Evolutionary conservation across 2,797 vertebrate genomes (phyloP).

Genomic region (Lophius americanus): DNA sequence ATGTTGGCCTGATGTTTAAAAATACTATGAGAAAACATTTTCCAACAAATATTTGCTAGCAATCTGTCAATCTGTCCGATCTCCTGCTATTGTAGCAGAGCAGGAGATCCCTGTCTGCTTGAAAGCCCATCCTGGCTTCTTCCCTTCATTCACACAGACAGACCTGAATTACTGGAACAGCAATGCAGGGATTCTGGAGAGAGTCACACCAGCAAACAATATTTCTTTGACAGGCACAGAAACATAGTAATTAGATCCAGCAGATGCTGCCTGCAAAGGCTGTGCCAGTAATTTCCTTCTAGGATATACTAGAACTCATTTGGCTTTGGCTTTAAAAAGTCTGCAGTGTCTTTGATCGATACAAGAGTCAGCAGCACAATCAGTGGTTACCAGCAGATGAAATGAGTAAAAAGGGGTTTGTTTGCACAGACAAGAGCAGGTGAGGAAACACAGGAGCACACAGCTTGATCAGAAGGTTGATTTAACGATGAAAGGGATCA

Average conservation of each 20-base stretch:
- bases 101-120: slow-evolving; percentile 12
- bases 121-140: slow-evolving; percentile 20
- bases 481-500: slow-evolving; percentile 40
- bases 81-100: neutral
- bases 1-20: neutral
- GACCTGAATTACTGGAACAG: slow-evolving; percentile 52
- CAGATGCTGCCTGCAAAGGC: slow-evolving; percentile 68
- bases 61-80: slow-evolving; percentile 6
- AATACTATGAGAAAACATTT: neutral
- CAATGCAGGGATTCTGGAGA: slow-evolving; percentile 68
- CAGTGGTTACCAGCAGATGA: slow-evolving; percentile 7
- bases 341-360: slow-evolving; percentile 33
- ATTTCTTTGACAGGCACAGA: slow-evolving; percentile 76
- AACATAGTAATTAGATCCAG: slow-evolving; percentile 75
- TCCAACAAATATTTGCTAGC: neutral
- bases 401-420: slow-evolving; percentile 30
- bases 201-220: slow-evolving; percentile 57
- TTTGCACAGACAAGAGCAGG: slow-evolving; percentile 51
- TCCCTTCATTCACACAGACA: slow-evolving; percentile 52
- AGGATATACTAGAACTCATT: slow-evolving; percentile 49
- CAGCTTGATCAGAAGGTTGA: slow-evolving; percentile 29
- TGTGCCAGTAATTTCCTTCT: slow-evolving; percentile 64
- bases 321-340: slow-evolving; percentile 50
- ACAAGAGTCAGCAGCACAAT: slow-evolving; percentile 4
- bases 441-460: slow-evolving; percentile 24